Conservation (phyloP, 2,797 vertebrate genomes). For the Esox lucius region DNA sequence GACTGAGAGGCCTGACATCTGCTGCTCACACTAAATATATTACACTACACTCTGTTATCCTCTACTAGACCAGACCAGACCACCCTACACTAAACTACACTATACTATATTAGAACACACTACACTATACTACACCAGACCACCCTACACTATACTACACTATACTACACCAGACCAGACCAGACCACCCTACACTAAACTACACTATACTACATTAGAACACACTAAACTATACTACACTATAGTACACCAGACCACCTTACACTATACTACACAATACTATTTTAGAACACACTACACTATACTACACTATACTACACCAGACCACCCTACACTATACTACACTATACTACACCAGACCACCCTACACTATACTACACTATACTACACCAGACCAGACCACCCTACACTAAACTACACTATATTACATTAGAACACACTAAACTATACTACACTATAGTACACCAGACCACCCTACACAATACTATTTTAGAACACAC, state of each 20-base stretch:
- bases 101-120: too few relatives aligned
- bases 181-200: background rate
- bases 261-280: too few relatives aligned
- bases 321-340: background rate
- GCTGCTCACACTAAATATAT: conserved; percentile 57
- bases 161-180: background rate
- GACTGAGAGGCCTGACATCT: conserved; percentile 67
- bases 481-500: background rate
- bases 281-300: background rate
- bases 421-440: background rate
- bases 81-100: background rate
- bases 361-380: too few relatives aligned
- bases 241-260: too few relatives aligned
- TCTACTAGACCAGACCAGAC: background rate
- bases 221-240: too few relatives aligned
- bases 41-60: background rate
- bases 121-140: too few relatives aligned
- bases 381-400: background rate
- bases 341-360: too few relatives aligned
- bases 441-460: too few relatives aligned
- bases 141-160: too few relatives aligned
- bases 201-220: background rate
- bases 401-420: background rate
- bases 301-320: background rate
- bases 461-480: too few relatives aligned